phyloP scores from a whole-genome alignment of 2,113 vertebrate species.

The Indicator maculatus region DNA sequence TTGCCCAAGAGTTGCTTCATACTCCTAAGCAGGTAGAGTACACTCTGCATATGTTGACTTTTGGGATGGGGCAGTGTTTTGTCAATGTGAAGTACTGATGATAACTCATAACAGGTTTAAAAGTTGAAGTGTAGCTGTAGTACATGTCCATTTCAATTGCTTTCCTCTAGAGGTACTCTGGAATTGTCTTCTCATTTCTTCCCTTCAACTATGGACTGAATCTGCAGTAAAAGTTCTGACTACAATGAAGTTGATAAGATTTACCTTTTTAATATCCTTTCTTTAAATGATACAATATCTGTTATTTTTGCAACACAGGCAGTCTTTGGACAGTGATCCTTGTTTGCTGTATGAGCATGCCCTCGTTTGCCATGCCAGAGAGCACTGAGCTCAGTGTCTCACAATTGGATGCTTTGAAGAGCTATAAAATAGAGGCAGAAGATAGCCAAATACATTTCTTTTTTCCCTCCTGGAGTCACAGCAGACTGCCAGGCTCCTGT shows the following conservation, averaged over 20 bases:
- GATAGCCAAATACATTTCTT: not conserved
- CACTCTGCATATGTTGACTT: not conserved
- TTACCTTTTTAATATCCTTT: not conserved
- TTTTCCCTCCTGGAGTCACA: not conserved
- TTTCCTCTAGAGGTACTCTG: not conserved
- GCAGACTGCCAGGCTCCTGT: not conserved
- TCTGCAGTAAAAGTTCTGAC: not conserved
- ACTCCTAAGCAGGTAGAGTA: constrained; percentile 87
- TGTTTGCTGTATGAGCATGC: not conserved
- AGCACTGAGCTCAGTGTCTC: not conserved
- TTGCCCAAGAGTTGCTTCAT: constrained; percentile 89
- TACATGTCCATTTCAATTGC: accelerated
- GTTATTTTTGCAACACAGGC: not conserved
- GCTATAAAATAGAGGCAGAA: not conserved
- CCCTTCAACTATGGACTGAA: not conserved
- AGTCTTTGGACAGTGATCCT: not conserved
- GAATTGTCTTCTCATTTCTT: not conserved
- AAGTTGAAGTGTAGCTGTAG: not conserved
- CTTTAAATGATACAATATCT: not conserved
- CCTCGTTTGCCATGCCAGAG: not conserved
- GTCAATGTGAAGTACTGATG: not conserved
- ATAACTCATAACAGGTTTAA: not conserved
- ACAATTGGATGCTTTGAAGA: not conserved
- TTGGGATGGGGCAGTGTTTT: not conserved
- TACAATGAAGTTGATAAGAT: not conserved